Conservation (phyloP, 2,888 invertebrate species). For the Tetranychus truncatus region DNA sequence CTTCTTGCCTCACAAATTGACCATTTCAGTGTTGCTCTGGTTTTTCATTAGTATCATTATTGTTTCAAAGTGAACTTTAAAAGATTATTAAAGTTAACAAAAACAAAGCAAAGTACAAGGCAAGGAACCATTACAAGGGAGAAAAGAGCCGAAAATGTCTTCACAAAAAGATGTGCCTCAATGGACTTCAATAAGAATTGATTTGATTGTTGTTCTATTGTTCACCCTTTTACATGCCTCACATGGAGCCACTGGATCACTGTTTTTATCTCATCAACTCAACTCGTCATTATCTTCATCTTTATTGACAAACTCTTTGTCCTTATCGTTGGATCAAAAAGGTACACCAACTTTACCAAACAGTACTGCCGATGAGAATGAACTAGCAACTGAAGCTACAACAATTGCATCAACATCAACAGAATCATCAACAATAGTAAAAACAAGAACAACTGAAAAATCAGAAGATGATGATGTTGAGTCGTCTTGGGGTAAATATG, state of each 20-base stretch:
- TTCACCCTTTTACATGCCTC: neutral
- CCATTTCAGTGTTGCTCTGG: no score
- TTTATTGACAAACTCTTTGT: neutral
- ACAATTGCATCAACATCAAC: neutral
- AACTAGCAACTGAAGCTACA: neutral
- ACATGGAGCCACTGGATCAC: neutral
- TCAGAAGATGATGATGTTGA: neutral
- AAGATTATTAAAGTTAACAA: neutral
- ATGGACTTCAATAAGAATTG: neutral
- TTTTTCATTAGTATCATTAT: no score
- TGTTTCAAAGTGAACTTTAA: no score
- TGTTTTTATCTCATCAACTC: neutral
- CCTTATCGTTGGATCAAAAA: neutral
- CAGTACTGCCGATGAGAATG: neutral
- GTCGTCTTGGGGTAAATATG: neutral
- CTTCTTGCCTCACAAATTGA: no score
- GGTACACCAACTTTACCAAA: neutral
- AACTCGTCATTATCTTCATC: neutral
- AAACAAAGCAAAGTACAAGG: neutral
- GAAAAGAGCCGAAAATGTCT: neutral
- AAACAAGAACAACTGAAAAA: neutral
- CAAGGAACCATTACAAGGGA: neutral
- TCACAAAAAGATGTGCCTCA: neutral
- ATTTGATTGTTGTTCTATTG: neutral
- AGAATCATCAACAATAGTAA: neutral